These are phyloP conservation scores for Thaumetopoea pityocampa DNA, from an alignment of 1,140 invertebrate genomes.

Conservation along the genomic window DNA sequence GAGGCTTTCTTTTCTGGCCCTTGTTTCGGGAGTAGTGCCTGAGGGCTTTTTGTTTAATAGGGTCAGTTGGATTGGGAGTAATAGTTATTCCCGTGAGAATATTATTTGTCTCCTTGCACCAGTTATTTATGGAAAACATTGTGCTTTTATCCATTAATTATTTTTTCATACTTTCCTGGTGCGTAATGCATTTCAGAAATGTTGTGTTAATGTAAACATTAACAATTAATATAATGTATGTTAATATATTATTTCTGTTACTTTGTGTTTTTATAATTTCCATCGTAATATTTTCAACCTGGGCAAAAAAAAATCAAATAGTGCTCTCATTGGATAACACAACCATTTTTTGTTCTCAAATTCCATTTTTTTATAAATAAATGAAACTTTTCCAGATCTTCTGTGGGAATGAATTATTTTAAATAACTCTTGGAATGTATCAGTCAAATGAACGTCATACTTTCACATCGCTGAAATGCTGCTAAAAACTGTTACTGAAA, in stretches of 20 bases:
- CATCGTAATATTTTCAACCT: not conserved
- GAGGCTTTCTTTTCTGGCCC: not conserved
- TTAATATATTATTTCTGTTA: not conserved
- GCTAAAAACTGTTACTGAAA: not conserved
- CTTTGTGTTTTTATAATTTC: not conserved
- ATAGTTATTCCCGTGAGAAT: too few species aligned
- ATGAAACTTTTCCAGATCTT: not conserved
- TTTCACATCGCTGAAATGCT: conserved; percentile 1
- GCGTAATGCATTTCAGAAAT: not conserved
- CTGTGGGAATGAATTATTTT: not conserved
- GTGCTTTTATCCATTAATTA: not conserved
- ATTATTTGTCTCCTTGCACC: too few species aligned
- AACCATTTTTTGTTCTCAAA: not conserved
- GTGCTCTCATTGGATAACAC: not conserved
- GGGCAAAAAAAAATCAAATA: conserved; percentile 1
- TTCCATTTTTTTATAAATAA: conserved; percentile 1
- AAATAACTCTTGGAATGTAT: conserved; percentile 4
- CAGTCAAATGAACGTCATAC: conserved; percentile 2
- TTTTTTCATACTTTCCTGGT: not conserved
- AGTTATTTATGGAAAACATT: not conserved
- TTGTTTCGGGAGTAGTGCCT: not conserved
- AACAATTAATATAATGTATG: not conserved
- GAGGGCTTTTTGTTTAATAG: not conserved
- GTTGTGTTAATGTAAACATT: not conserved
- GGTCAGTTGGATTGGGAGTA: not conserved